Evolutionary conservation across 2,113 vertebrate species (phyloP), one percentile per base, ranked within the genome.

Genomic region (Gambusia holbrooki): DNA sequence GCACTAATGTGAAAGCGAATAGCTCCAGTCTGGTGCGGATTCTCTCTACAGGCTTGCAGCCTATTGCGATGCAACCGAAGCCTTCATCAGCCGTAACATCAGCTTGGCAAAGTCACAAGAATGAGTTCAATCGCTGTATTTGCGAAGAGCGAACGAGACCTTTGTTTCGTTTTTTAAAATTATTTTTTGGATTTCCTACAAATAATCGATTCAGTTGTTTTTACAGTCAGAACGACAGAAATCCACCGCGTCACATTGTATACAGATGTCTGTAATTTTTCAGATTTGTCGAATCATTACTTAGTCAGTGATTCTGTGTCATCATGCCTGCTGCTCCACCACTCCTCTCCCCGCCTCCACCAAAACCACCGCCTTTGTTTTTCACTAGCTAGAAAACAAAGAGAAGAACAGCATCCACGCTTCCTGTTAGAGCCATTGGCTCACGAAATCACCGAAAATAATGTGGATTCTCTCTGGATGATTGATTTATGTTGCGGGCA

Each of bases 1-100:
- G 89, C 76, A 83, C 81, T 87, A 86, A 90, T 88, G 82, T 76
- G 69, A 85, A 92, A 70, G 25, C 77, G 87, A 91, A 73, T 45
- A 91, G 86, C 88, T 82, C 54, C 71, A 84, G 67, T 90, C 73
- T 83, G 69, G 89, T 77, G 82, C 30, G 62, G 82, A 82, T 84
- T 69, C 77, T 63, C 69, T 73, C 64, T 10, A 85, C 82, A 69
- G 66, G 73, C 76, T 42, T 64, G 78, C 77, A 45, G 84, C 40
- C 68, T 84, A 22, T 12, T 76, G 51, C 25, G 1, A 11, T 28
- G 69, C 14, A 76, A 76, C 68, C 62, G 40, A 60, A 51, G 76
- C 58, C 42, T n/a, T 58, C 61, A 66, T 66, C 67, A 25, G 51
- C 69, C 48, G 32, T 62, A 76, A 87, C 35, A 35, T 25, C 42